These are phyloP conservation scores for Xyliphius kryptos DNA, from an alignment of 2,113 vertebrate genomes.

Conservation along the genomic window DNA sequence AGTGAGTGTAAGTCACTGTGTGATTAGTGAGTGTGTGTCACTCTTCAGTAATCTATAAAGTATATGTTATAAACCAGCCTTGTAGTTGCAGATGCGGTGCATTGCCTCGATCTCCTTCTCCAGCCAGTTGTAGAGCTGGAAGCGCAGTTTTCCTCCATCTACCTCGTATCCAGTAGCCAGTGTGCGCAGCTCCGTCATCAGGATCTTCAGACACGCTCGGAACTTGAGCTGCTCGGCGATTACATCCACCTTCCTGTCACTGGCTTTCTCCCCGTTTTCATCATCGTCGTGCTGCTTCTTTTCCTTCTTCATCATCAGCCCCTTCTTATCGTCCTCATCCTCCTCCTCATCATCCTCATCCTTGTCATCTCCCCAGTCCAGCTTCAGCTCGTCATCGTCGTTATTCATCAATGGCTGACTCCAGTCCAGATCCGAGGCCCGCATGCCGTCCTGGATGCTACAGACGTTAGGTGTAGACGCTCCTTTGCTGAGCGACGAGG, in stretches of 20 bases:
- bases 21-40: no score
- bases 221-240: constrained; percentile 98
- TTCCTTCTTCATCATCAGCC: constrained; percentile 75
- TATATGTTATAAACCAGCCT: no score
- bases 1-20: no score
- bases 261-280: constrained; percentile 57
- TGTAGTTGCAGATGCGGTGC: constrained; percentile 94
- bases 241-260: constrained; percentile 81
- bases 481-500: constrained; percentile 58
- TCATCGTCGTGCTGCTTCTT: constrained; percentile 45
- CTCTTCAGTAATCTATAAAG: no score
- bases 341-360: constrained; percentile 71
- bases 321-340: constrained; percentile 43
- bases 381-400: constrained; percentile 78
- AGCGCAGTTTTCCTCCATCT: constrained; percentile 92
- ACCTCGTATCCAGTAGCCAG: constrained; percentile 96
- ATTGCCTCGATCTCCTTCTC: constrained; percentile 96
- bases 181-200: constrained; percentile 97
- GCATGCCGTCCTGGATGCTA: constrained; percentile 47
- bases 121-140: constrained; percentile 97
- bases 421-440: constrained; percentile 63
- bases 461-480: constrained; percentile 57
- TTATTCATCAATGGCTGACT: constrained; percentile 72
- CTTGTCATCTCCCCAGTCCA: constrained; percentile 84
- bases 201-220: constrained; percentile 93